Percentiles rank a stretch among this genome's conserved stretches.
These are phyloP conservation scores for Carpatolechia fugitivella DNA, from an alignment of 2,888 invertebrate genomes.

Conservation along the genomic window DNA sequence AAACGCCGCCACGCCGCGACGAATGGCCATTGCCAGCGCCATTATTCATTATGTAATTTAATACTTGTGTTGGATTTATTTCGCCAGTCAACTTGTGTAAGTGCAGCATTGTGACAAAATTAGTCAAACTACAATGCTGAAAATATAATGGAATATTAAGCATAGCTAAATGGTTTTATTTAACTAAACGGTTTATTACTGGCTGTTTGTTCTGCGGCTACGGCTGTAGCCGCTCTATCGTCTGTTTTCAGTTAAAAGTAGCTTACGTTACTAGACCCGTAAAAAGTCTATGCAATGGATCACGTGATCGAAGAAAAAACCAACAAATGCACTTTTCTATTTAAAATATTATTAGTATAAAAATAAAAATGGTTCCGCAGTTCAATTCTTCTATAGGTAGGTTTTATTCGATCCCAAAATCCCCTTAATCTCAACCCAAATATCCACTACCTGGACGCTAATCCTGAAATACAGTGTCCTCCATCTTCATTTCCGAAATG, in stretches of 20 bases:
- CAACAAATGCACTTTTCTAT: too few species aligned
- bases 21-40: neutral
- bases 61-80: neutral
- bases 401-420: neutral
- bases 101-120: neutral
- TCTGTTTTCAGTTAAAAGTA: too few species aligned
- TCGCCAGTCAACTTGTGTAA: neutral
- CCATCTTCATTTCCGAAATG: constrained; percentile 20
- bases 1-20: constrained; percentile 17
- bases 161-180: neutral
- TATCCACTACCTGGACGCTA: neutral
- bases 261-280: too few species aligned
- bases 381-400: too few species aligned
- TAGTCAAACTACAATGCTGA: neutral
- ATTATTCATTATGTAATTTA: constrained; percentile 3
- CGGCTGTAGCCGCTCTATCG: too few species aligned
- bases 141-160: neutral
- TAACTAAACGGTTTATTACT: too few species aligned
- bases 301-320: too few species aligned
- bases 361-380: too few species aligned
- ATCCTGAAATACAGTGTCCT: constrained; percentile 5
- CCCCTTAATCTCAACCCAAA: neutral
- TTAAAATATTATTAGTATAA: too few species aligned
- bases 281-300: too few species aligned
- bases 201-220: too few species aligned